A percentile compares a stretch with the other conserved stretches of the same genome.
These are phyloP conservation scores for Hippocampus comes DNA, from an alignment of 2,113 vertebrate species.

Conservation along the genomic window DNA sequence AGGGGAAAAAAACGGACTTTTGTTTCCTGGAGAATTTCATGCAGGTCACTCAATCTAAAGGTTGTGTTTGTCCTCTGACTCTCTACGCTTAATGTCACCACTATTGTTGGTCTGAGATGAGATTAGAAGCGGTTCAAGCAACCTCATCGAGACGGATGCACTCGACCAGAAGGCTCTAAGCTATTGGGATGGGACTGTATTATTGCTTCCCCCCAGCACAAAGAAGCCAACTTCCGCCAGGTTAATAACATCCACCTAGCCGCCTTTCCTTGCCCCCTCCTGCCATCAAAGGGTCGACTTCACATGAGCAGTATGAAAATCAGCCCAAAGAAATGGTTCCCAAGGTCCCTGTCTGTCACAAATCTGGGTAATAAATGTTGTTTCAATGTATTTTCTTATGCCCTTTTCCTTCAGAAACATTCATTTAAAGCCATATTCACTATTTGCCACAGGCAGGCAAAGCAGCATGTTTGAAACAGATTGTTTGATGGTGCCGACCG, in stretches of 20 bases:
- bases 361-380: conserved; percentile 34
- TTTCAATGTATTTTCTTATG: conserved; percentile 35
- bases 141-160: conserved; percentile 63
- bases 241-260: conserved; percentile 52
- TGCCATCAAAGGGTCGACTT: conserved; percentile 55
- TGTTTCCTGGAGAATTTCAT: neutral
- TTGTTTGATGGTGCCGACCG: neutral
- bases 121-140: conserved; percentile 48
- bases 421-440: conserved; percentile 9
- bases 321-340: conserved; percentile 27
- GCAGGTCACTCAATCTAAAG: conserved; percentile 35
- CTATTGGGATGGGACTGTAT: conserved; percentile 57
- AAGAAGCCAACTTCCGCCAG: conserved; percentile 59
- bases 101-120: conserved; percentile 64
- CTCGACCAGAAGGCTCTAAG: conserved; percentile 43
- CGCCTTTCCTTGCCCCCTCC: neutral
- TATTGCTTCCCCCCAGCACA: conserved; percentile 61
- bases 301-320: conserved; percentile 28
- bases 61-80: conserved; percentile 29
- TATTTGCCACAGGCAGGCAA: neutral
- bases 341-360: conserved; percentile 21
- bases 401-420: neutral
- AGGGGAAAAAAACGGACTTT: conserved; percentile 35
- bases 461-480: neutral
- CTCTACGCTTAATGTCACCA: conserved; percentile 32